Percentiles rank a stretch among this genome's conserved stretches.
Conservation (phyloP, 2,888 invertebrate genomes). For the Melitaea athalia region DNA sequence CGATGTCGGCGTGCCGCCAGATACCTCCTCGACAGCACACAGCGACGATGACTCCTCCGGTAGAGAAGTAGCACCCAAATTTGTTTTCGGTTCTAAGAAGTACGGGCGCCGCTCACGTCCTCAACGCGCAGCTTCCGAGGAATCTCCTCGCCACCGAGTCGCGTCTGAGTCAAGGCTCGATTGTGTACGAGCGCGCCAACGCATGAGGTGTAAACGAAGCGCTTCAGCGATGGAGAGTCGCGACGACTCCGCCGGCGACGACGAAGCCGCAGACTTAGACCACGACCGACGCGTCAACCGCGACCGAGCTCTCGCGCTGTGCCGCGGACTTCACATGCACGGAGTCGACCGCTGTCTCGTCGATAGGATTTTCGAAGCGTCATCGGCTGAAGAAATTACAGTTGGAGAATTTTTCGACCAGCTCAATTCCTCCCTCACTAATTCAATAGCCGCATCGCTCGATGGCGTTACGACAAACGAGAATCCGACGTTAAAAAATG, state of each 20-base stretch:
- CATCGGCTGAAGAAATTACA: constrained; percentile 56
- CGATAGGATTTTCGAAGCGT: constrained; percentile 63
- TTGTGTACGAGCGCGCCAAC: constrained; percentile 52
- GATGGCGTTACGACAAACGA: constrained; percentile 34
- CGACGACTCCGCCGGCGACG: constrained; percentile 38
- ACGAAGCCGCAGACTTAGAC: constrained; percentile 50
- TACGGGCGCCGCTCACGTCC: constrained; percentile 89
- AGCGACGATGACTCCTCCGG: constrained; percentile 83
- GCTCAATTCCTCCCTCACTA: constrained; percentile 62
- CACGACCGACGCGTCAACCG: constrained; percentile 65
- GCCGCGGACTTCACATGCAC: constrained; percentile 66
- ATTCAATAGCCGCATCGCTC: constrained; percentile 55
- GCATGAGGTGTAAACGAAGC: constrained; percentile 59
- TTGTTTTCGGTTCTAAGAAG: constrained; percentile 88
- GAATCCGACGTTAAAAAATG: constrained; percentile 33
- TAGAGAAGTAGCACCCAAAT: constrained; percentile 87
- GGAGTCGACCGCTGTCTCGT: constrained; percentile 62
- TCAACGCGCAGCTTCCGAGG: constrained; percentile 55
- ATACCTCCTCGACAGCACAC: constrained; percentile 45
- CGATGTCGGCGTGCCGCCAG: constrained; percentile 44
- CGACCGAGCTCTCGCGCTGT: constrained; percentile 64
- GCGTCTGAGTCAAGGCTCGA: constrained; percentile 65
- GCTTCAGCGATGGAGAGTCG: constrained; percentile 61
- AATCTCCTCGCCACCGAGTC: constrained; percentile 53
- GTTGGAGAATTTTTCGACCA: constrained; percentile 75